Conservation (phyloP, 2,113 vertebrate genomes). For the Meles meles region DNA sequence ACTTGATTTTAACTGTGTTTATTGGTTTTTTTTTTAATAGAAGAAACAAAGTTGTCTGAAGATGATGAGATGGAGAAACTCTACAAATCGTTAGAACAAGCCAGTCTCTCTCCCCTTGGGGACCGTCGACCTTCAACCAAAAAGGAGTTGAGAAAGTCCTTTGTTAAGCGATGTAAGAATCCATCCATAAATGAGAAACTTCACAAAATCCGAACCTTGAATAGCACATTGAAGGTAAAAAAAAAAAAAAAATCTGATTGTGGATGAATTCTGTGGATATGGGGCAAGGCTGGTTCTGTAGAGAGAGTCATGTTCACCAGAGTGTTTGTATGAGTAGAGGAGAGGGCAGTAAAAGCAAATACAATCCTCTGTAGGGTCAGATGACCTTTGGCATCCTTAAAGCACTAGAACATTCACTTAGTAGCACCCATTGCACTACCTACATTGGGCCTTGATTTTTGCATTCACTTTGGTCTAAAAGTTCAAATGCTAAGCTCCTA, state of each 20-base stretch:
- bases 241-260: background rate
- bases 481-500: background rate
- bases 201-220: slow-evolving; percentile 92
- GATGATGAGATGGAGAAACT: slow-evolving; percentile 96
- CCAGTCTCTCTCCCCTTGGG: slow-evolving; percentile 94
- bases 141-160: slow-evolving; percentile 94
- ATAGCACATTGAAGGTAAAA: slow-evolving; percentile 96
- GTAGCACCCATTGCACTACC: background rate
- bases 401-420: background rate
- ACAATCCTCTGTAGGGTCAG: background rate
- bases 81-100: slow-evolving; percentile 94
- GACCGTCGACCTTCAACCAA: slow-evolving; percentile 93
- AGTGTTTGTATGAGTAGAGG: background rate
- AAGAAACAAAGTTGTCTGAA: slow-evolving; percentile 76
- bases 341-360: background rate
- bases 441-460: background rate
- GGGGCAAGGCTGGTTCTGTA: background rate
- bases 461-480: background rate
- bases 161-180: slow-evolving; percentile 96
- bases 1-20: background rate
- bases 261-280: background rate
- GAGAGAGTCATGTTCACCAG: background rate
- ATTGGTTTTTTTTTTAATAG: slow-evolving; percentile 61
- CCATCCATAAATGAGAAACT: slow-evolving; percentile 93
- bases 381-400: background rate